These are phyloP conservation scores for Butorides virescens DNA, from an alignment of 2,113 vertebrate genomes.

Conservation along the genomic window DNA sequence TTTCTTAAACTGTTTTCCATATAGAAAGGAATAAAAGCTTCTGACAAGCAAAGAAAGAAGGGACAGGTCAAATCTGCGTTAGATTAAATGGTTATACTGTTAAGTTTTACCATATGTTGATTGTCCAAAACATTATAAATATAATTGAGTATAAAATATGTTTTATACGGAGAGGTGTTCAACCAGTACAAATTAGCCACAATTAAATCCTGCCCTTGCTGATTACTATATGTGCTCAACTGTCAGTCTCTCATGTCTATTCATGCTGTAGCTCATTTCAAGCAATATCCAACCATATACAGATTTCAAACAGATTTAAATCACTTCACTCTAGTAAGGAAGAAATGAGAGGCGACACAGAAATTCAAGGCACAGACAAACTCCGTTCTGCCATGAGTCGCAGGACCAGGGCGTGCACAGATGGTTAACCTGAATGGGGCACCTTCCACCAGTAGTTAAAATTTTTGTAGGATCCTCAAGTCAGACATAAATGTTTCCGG, in stretches of 20 bases:
- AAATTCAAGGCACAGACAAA: background rate
- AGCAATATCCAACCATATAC: background rate
- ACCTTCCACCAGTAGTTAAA: background rate
- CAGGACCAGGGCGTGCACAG: background rate
- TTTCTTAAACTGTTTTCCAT: background rate
- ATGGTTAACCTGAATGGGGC: background rate
- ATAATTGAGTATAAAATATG: slow-evolving; percentile 18
- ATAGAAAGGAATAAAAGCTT: background rate
- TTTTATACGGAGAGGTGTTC: slow-evolving; percentile 22
- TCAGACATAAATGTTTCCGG: background rate
- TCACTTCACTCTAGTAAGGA: background rate
- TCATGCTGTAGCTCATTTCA: background rate
- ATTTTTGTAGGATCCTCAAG: background rate
- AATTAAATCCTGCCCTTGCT: slow-evolving; percentile 46
- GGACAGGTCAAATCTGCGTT: background rate
- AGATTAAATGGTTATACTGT: slow-evolving; percentile 8
- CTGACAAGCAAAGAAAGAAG: slow-evolving; percentile 8
- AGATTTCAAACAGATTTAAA: slow-evolving; percentile 23
- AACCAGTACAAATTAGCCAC: slow-evolving; percentile 47
- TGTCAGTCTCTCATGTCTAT: slow-evolving; percentile 16
- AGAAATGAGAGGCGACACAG: fast-evolving
- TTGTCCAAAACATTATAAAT: slow-evolving; percentile 31
- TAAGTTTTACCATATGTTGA: slow-evolving; percentile 27
- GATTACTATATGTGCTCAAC: background rate
- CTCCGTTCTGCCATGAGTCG: fast-evolving